Conservation (phyloP, 2,797 vertebrate species). For the Tinamus major region DNA sequence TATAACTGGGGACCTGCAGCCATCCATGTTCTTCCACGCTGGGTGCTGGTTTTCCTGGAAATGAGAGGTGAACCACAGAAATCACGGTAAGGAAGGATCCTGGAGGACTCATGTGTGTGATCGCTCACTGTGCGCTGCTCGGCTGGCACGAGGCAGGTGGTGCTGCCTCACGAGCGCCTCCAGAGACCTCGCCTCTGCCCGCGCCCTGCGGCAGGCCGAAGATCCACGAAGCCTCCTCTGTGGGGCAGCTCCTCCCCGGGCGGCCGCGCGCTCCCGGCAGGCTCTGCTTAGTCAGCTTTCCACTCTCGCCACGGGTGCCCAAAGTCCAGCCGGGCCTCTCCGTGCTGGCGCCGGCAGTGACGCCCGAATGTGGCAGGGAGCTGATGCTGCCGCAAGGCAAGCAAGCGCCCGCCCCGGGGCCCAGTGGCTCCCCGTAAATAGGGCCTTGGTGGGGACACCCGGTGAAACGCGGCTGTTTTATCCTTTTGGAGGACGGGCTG, state of each 20-base stretch:
- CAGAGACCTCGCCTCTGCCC: background rate
- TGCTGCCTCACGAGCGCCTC: background rate
- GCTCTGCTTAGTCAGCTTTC: conserved; percentile 26
- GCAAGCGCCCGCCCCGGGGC: background rate
- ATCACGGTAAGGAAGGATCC: accelerated
- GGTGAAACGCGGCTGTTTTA: accelerated
- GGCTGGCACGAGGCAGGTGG: background rate
- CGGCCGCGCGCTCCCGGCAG: background rate
- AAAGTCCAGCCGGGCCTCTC: background rate
- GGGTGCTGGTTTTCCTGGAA: background rate
- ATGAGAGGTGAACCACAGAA: background rate
- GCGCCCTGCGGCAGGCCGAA: background rate
- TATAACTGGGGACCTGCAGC: background rate
- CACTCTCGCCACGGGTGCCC: accelerated
- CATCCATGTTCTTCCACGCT: background rate
- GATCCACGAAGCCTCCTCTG: background rate
- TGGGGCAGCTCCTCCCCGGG: background rate
- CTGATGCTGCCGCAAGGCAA: background rate
- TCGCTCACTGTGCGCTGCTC: background rate
- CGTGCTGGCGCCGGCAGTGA: background rate
- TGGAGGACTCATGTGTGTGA: background rate
- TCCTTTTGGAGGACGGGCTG: background rate
- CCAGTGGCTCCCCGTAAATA: background rate
- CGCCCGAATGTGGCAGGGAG: background rate
- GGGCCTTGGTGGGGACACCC: background rate